Evolutionary conservation across 2,113 vertebrate genomes (phyloP).

Genomic region (Zeus faber): DNA sequence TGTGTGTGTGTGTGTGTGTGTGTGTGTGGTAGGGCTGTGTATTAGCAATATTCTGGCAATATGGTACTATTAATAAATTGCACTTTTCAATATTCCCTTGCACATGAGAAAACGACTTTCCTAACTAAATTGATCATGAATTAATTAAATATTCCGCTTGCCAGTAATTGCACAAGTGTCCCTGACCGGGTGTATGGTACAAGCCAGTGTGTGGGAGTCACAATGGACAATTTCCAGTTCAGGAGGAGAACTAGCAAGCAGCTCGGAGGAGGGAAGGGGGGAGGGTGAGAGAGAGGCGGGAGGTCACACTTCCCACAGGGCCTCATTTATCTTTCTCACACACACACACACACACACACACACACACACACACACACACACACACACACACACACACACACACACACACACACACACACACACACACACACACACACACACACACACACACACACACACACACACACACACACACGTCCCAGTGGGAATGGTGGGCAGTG

Average conservation of each 20-base stretch:
- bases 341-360: slow-evolving; percentile 10
- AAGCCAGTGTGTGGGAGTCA: slow-evolving; percentile 32
- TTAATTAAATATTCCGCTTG: too few relatives aligned
- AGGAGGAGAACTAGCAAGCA: slow-evolving; percentile 34
- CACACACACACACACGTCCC: slow-evolving; percentile 1
- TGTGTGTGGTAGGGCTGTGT: too few relatives aligned
- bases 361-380: slow-evolving; percentile 13
- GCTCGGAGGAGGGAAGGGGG: not conserved
- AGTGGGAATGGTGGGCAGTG: too few relatives aligned
- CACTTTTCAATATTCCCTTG: too few relatives aligned
- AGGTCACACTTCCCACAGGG: slow-evolving; percentile 8
- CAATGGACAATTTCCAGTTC: slow-evolving; percentile 52
- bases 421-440: not conserved
- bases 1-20: slow-evolving; percentile 33
- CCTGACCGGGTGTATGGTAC: slow-evolving; percentile 12
- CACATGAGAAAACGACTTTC: too few relatives aligned
- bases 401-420: slow-evolving; percentile 7
- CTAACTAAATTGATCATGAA: too few relatives aligned
- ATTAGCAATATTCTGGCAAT: too few relatives aligned
- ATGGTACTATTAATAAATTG: too few relatives aligned
- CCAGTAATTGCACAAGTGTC: not conserved
- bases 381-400: slow-evolving; percentile 5
- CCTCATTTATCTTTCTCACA: not conserved
- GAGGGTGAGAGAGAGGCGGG: not conserved
- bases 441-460: not conserved